phyloP scores from a whole-genome alignment of 2,888 invertebrate species.

The Chydorus sphaericus region DNA sequence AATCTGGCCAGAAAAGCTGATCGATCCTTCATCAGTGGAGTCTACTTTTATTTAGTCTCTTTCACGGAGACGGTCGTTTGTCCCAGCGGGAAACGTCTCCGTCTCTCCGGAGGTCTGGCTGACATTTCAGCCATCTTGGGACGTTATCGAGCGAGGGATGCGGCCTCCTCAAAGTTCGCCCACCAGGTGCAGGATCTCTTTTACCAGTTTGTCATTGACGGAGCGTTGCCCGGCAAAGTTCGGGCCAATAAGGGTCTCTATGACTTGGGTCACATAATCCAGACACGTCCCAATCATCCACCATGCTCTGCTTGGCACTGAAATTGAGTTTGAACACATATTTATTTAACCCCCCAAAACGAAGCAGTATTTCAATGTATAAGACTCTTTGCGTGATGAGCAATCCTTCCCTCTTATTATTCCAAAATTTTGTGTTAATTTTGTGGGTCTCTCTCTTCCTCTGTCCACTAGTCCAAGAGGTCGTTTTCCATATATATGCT shows the following conservation, averaged over 20 bases:
- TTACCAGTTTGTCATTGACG: conserved; percentile 64
- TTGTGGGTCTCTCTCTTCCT: too few relatives aligned
- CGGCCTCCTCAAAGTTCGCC: conserved; percentile 56
- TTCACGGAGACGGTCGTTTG: conserved; percentile 16
- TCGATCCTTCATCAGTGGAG: not conserved
- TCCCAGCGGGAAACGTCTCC: conserved; percentile 19
- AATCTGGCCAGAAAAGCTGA: conserved; percentile 6
- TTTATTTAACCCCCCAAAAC: too few relatives aligned
- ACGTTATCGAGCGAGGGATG: conserved; percentile 51
- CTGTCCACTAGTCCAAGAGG: too few relatives aligned
- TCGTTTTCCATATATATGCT: too few relatives aligned
- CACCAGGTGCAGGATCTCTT: conserved; percentile 67
- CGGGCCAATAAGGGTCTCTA: conserved; percentile 29
- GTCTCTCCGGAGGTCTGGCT: conserved; percentile 25
- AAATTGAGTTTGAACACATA: too few relatives aligned
- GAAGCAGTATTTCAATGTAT: too few relatives aligned
- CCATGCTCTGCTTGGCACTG: conserved; percentile 48
- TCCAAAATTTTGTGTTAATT: too few relatives aligned
- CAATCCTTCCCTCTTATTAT: too few relatives aligned
- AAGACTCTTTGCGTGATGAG: too few relatives aligned
- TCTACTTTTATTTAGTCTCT: conserved; percentile 9
- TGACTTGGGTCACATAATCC: conserved; percentile 20
- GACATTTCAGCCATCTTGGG: conserved; percentile 68
- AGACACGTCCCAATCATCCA: conserved; percentile 37
- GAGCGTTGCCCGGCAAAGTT: conserved; percentile 28